A percentile compares a stretch with the other conserved stretches of the same genome.
phyloP scores from a whole-genome alignment of 2,888 invertebrate genomes.

The Blastobasis lacticolella region DNA sequence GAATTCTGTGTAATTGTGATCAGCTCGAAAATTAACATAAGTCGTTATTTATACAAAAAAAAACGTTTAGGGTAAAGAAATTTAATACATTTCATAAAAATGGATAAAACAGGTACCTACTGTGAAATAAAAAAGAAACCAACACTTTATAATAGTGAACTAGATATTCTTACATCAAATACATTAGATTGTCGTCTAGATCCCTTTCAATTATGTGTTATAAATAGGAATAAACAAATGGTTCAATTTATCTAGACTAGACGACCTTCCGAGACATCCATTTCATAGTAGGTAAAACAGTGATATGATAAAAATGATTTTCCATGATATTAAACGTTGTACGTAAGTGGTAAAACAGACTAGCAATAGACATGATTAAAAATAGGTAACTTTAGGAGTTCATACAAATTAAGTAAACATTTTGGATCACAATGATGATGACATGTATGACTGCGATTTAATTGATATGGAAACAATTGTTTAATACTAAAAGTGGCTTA shows the following conservation, averaged over 20 bases:
- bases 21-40: constrained; percentile 30
- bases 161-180: too few relatives aligned
- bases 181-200: too few relatives aligned
- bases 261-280: background rate
- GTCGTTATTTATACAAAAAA: constrained; percentile 32
- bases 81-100: constrained; percentile 24
- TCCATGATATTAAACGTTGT: background rate
- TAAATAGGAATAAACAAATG: too few relatives aligned
- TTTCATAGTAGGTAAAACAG: background rate
- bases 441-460: constrained; percentile 1
- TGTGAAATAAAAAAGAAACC: too few relatives aligned
- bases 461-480: constrained; percentile 31
- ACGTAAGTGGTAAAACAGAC: constrained; percentile 25
- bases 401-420: background rate
- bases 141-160: too few relatives aligned
- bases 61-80: constrained; percentile 28
- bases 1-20: constrained; percentile 54
- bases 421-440: constrained; percentile 15
- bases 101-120: constrained; percentile 31
- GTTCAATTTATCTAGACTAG: too few relatives aligned
- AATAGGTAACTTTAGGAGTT: constrained; percentile 16
- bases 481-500: constrained; percentile 14
- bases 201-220: too few relatives aligned
- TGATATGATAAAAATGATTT: background rate
- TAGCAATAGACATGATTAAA: constrained; percentile 32